Evolutionary conservation across 2,797 vertebrate species (phyloP).

Genomic region (Coluber constrictor): DNA sequence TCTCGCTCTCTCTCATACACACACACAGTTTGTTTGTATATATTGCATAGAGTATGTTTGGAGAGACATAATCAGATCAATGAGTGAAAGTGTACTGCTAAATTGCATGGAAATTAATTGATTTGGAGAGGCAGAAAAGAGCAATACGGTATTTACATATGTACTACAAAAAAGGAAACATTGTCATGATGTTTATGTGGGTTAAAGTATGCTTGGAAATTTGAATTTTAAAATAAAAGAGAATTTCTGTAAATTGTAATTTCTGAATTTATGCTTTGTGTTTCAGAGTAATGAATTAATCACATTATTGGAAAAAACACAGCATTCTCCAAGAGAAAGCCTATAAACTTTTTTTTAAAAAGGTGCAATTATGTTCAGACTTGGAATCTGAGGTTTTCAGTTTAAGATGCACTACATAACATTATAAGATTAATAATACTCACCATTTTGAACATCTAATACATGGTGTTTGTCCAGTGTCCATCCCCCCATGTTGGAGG

Average conservation of each 20-base stretch:
- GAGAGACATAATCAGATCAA: not conserved
- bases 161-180: not conserved
- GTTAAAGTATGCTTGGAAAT: not conserved
- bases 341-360: not conserved
- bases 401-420: not conserved
- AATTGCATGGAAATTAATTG: not conserved
- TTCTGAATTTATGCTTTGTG: not conserved
- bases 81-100: not conserved
- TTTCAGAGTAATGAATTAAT: not conserved
- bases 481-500: slow-evolving; percentile 96
- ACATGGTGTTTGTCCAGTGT: slow-evolving; percentile 93
- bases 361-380: not conserved
- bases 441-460: slow-evolving; percentile 92
- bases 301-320: not conserved
- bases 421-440: slow-evolving; percentile 41
- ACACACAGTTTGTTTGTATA: not conserved
- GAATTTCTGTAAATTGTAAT: too few relatives aligned
- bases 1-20: not conserved
- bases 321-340: not conserved
- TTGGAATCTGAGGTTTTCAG: not conserved
- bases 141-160: not conserved
- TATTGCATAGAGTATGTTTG: not conserved
- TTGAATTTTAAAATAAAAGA: not conserved
- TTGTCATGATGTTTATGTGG: not conserved
- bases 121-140: not conserved